phyloP scores from a whole-genome alignment of 2,797 vertebrate species.

The Ctenopoma kingsleyae region DNA sequence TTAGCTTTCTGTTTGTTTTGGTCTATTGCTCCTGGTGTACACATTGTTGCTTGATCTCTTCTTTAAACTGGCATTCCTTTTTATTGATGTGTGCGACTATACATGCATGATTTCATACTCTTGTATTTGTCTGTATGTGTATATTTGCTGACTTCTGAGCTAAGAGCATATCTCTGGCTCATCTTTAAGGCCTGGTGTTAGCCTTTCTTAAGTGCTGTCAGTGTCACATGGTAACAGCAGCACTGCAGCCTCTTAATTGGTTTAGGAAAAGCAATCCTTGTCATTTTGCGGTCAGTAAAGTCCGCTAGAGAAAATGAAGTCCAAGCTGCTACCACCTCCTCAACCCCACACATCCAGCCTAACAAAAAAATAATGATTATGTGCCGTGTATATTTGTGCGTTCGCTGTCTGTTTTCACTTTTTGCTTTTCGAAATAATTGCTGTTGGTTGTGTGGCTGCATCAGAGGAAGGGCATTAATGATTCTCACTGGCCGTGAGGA shows the following conservation, averaged over 20 bases:
- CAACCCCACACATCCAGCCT: constrained; percentile 59
- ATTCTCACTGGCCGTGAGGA: constrained; percentile 78
- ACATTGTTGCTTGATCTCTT: constrained; percentile 30
- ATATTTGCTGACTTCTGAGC: constrained; percentile 32
- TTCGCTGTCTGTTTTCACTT: constrained; percentile 75
- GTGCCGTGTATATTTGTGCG: constrained; percentile 75
- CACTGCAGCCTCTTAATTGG: constrained; percentile 79
- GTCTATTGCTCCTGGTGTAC: constrained; percentile 16
- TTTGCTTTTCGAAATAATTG: constrained; percentile 88
- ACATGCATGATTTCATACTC: constrained; percentile 17
- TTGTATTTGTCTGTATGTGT: constrained; percentile 2
- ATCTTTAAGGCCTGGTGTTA: constrained; percentile 61
- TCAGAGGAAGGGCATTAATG: constrained; percentile 83
- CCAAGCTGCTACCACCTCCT: constrained; percentile 67
- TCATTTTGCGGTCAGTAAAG: constrained; percentile 84
- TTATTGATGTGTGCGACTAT: constrained; percentile 40
- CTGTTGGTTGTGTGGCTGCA: constrained; percentile 80
- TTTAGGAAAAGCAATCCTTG: constrained; percentile 80
- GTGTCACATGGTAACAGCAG: constrained; percentile 75
- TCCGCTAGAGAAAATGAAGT: constrained; percentile 75
- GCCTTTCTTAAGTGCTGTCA: constrained; percentile 80
- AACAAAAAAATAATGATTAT: constrained; percentile 81
- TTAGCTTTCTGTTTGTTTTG: constrained; percentile 44
- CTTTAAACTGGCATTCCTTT: constrained; percentile 27
- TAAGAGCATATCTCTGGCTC: constrained; percentile 64